Conservation (phyloP, 2,888 invertebrate species). For the Abscondita cerata region DNA sequence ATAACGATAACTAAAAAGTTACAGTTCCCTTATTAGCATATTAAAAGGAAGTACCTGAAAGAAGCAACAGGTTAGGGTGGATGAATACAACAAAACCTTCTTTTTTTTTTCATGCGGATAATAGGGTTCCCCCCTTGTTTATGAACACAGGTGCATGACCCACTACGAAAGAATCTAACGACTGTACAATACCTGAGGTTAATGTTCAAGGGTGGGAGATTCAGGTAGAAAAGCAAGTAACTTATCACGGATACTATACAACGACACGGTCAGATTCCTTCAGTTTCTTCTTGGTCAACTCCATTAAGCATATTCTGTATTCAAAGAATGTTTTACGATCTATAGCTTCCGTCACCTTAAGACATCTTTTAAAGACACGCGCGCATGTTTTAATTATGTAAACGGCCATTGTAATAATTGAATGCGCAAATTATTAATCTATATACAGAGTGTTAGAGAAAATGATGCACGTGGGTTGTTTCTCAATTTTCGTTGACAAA, state of each 20-base stretch:
- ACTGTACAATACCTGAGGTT: constrained; percentile 21
- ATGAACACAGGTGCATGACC: constrained; percentile 28
- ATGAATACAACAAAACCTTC: not conserved
- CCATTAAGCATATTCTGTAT: constrained; percentile 21
- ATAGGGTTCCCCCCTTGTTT: constrained; percentile 10
- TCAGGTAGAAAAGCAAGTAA: constrained; percentile 29
- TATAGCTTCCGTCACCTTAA: constrained; percentile 22
- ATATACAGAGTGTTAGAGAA: not conserved
- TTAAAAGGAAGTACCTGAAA: not conserved
- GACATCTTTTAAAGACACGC: not conserved
- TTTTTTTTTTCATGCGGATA: not conserved
- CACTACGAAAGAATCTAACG: constrained; percentile 30
- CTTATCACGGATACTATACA: constrained; percentile 19
- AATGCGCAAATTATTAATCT: not conserved
- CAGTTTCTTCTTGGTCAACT: constrained; percentile 19
- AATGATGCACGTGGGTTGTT: too few relatives aligned
- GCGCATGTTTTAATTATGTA: not conserved
- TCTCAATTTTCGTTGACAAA: too few relatives aligned
- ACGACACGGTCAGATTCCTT: constrained; percentile 20
- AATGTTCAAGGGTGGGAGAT: constrained; percentile 33
- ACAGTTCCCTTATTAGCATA: too few relatives aligned
- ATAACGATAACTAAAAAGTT: too few relatives aligned
- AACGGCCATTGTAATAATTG: not conserved
- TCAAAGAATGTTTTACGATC: constrained; percentile 17
- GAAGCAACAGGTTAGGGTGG: constrained; percentile 4